Percentiles rank a stretch among this genome's conserved stretches.
phyloP scores from a whole-genome alignment of 1,140 invertebrate species.

The Pogonomyrmex californicus region DNA sequence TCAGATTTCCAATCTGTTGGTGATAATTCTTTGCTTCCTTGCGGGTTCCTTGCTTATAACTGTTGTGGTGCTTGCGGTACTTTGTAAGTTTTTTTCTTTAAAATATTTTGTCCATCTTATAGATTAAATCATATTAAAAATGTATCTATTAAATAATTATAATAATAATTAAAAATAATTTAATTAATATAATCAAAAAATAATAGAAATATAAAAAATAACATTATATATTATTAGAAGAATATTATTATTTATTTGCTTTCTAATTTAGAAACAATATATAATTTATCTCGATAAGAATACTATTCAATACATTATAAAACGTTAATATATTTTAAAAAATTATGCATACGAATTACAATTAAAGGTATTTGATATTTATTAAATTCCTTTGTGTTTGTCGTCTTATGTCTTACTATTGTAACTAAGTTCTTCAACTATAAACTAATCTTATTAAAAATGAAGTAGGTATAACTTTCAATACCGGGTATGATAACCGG shows the following conservation, averaged over 20 bases:
- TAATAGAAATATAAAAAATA: no score
- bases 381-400: background rate
- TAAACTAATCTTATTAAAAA: background rate
- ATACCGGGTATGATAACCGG: background rate
- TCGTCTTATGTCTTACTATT: background rate
- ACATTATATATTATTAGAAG: background rate
- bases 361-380: background rate
- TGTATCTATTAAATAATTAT: background rate
- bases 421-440: slow-evolving; percentile 11
- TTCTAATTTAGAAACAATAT: background rate
- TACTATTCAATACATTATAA: background rate
- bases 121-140: background rate
- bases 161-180: background rate
- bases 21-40: slow-evolving; percentile 65
- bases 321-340: background rate
- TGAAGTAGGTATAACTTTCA: slow-evolving; percentile 4
- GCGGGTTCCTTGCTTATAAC: slow-evolving; percentile 57
- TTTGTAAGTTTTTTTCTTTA: slow-evolving; percentile 76
- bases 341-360: background rate
- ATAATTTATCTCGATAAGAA: background rate
- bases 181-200: no score
- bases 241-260: background rate
- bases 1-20: slow-evolving; percentile 49
- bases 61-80: slow-evolving; percentile 72
- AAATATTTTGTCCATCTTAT: background rate